Conservation (phyloP, 2,888 invertebrate species). For the Drosophila engyochracea region DNA sequence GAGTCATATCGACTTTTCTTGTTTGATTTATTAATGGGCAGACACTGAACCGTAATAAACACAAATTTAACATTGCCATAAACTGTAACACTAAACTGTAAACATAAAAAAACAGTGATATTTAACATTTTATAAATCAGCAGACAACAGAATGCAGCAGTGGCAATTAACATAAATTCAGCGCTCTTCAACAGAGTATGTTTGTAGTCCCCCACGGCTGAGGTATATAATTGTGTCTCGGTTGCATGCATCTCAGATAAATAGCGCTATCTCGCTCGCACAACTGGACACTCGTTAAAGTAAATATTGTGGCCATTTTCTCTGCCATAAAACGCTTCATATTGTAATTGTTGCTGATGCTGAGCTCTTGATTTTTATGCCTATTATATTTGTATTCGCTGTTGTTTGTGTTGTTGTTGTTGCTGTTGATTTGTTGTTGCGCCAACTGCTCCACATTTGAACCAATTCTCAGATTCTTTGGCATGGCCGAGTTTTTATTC, state of each 20-base stretch:
- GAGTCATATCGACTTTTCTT: background rate
- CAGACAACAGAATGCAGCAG: background rate
- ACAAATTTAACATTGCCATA: background rate
- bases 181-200: conserved; percentile 15
- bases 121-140: background rate
- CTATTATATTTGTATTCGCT: conserved; percentile 40
- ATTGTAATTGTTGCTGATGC: conserved; percentile 51
- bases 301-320: conserved; percentile 62
- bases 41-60: background rate
- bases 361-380: conserved; percentile 42
- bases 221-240: conserved; percentile 2
- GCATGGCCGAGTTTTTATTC: conserved; percentile 61
- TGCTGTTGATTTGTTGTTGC: conserved; percentile 28
- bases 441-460: conserved; percentile 50
- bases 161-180: background rate
- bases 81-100: conserved; percentile 3
- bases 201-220: conserved; percentile 7
- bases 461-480: conserved; percentile 43
- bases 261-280: conserved; percentile 6
- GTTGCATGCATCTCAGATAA: background rate
- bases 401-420: background rate
- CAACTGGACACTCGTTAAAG: conserved; percentile 65
- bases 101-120: background rate
- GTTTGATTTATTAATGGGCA: background rate
- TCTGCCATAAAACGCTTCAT: conserved; percentile 49